phyloP scores from a whole-genome alignment of 1,140 invertebrate species.

The Aphelinus atriplicis region DNA sequence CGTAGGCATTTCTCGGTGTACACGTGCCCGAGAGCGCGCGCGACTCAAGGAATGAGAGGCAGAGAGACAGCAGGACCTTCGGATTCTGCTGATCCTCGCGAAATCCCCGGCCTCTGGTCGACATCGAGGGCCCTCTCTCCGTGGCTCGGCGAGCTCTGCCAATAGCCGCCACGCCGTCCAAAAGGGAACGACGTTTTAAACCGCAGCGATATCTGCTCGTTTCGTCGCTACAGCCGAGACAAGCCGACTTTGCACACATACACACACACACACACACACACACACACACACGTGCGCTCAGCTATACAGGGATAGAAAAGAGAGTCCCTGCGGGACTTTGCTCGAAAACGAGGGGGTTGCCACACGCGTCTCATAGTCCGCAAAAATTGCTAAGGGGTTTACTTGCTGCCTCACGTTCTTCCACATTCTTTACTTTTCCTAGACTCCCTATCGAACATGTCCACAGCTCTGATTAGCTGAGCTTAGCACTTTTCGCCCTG shows the following conservation, averaged over 20 bases:
- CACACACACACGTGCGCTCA: no score
- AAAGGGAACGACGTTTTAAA: constrained; percentile 62
- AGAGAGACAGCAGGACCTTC: constrained; percentile 43
- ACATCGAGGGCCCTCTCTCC: constrained; percentile 46
- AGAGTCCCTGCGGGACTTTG: constrained; percentile 52
- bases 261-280: neutral
- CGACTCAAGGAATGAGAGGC: neutral
- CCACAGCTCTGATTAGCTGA: no score
- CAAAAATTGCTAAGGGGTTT: constrained; percentile 55
- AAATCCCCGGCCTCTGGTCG: constrained; percentile 49
- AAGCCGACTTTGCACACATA: constrained; percentile 45
- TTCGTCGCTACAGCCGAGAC: constrained; percentile 51
- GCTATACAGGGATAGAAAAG: neutral
- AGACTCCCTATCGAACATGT: no score
- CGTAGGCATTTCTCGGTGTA: neutral
- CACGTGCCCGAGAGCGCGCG: neutral
- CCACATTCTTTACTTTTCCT: no score
- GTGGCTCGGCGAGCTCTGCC: constrained; percentile 25
- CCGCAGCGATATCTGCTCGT: constrained; percentile 63
- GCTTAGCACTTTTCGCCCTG: no score
- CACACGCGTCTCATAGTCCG: constrained; percentile 39
- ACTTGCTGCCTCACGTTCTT: no score
- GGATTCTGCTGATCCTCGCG: constrained; percentile 57
- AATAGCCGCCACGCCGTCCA: constrained; percentile 44
- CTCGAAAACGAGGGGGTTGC: constrained; percentile 49